Base-by-base conservation (phyloP, 2,797 vertebrate genomes). In the Taenioides sp. region DNA sequence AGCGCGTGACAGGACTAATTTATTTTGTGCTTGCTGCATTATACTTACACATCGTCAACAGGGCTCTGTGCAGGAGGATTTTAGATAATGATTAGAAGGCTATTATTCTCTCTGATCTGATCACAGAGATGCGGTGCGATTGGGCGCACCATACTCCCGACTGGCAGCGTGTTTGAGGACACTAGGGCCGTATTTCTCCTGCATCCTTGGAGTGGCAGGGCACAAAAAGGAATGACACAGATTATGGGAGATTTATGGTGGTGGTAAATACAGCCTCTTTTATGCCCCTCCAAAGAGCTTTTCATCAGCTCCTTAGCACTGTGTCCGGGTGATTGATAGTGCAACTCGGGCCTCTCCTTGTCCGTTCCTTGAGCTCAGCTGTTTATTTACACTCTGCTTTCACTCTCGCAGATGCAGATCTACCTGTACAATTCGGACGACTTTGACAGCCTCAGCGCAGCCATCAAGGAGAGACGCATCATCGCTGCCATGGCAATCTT, bases 381-480 rank as follows among this genome's bases (percentile, higher is more conserved):
- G 72, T 84, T 80, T 85, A 85, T 87, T 80, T 84, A 84, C 87
- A 74, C 81, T 89, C 86, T 86, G 85, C 81, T 87, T 82, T 88
- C 80, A 80, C 76, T 71, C 74, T 80, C 70, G 70, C 94, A 99
- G 97, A 98, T 99, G 98, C 97, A 99, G 95, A 97, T 99, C 93
- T 99, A 98, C 94, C 97, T 98, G 92, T 99, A 98, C 91, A 99
- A 98, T 91, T 95, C 97, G 0, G 98, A 99, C 78, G 97, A 98
- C 93, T 99, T 98, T 92, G 97, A 98, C 94, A 98, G 97, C 92
- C 95, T 98, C 87, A 94, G 93, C 66, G 93, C 94, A 4, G 97
- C 98, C 69, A 95, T 98, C 89, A 95, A 95, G 82, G 96, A 98
- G 85, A 95, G 96, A 91, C 95, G 97, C 85, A 92, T 96, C 86